Evolutionary conservation across 2,888 invertebrate genomes (phyloP).

Genomic region (Chesias legatella): DNA sequence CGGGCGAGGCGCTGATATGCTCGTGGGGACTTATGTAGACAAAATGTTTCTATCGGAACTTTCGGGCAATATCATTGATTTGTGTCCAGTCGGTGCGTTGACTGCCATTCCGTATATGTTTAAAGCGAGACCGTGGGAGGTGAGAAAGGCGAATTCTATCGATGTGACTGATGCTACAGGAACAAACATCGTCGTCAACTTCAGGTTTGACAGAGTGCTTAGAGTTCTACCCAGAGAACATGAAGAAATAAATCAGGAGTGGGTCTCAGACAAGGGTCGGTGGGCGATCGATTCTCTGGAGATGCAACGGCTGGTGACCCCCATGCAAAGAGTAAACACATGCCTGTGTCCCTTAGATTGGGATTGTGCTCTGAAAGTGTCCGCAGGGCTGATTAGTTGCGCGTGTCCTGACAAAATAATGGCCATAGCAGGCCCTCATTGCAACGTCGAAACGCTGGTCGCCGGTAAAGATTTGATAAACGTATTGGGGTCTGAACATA

Average conservation of each 20-base stretch:
- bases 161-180: slow-evolving; percentile 72
- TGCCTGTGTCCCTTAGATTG: slow-evolving; percentile 91
- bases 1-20: slow-evolving; percentile 96
- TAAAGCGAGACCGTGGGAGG: slow-evolving; percentile 98
- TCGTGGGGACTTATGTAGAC: slow-evolving; percentile 98
- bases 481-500: slow-evolving; percentile 55
- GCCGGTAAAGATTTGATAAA: slow-evolving; percentile 65
- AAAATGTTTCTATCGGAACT: slow-evolving; percentile 98
- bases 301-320: slow-evolving; percentile 94
- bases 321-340: slow-evolving; percentile 89
- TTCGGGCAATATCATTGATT: slow-evolving; percentile 98
- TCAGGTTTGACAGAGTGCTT: slow-evolving; percentile 57
- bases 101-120: slow-evolving; percentile 98
- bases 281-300: slow-evolving; percentile 98
- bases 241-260: slow-evolving; percentile 92
- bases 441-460: slow-evolving; percentile 65
- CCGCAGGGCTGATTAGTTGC: slow-evolving; percentile 82
- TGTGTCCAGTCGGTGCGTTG: slow-evolving; percentile 98
- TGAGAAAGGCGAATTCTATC: slow-evolving; percentile 83
- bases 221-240: slow-evolving; percentile 65
- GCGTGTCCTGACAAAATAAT: slow-evolving; percentile 78
- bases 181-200: slow-evolving; percentile 60
- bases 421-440: slow-evolving; percentile 62
- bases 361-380: slow-evolving; percentile 91
- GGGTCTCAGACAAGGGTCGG: slow-evolving; percentile 98